phyloP scores from a whole-genome alignment of 2,113 vertebrate genomes.

The Bolborhynchus lineola region DNA sequence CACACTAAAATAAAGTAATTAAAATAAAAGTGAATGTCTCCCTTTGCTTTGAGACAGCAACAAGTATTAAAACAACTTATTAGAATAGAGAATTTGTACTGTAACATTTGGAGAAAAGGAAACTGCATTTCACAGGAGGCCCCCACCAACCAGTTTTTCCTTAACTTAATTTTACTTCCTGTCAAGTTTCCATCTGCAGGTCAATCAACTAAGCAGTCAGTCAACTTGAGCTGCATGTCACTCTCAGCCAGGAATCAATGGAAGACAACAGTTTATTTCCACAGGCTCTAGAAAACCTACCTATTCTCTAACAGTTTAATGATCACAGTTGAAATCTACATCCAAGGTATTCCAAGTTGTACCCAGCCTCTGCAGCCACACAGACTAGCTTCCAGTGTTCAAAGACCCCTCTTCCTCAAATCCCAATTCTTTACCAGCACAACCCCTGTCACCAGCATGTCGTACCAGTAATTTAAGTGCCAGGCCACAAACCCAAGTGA shows the following conservation, averaged over 20 bases:
- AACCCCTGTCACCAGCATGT: neutral
- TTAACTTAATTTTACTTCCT: neutral
- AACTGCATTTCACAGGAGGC: neutral
- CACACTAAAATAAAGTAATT: neutral
- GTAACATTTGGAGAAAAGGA: neutral
- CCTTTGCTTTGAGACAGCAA: neutral
- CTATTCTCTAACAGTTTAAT: neutral
- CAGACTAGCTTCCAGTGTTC: neutral
- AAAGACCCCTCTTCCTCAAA: neutral
- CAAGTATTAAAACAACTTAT: neutral
- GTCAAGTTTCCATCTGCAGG: neutral
- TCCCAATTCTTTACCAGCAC: neutral
- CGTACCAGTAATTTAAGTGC: neutral
- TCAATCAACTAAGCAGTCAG: neutral
- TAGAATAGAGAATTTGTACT: neutral
- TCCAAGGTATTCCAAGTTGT: neutral
- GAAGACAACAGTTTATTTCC: neutral
- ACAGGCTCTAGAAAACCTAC: neutral
- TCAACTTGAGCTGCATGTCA: neutral
- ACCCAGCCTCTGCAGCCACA: neutral
- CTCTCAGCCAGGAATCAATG: neutral
- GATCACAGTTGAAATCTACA: neutral
- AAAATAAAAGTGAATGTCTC: neutral
- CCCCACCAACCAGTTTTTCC: neutral
- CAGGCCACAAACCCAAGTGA: neutral